Evolutionary conservation across 2,113 vertebrate genomes (phyloP).

Genomic region (Struthidea cinerea): DNA sequence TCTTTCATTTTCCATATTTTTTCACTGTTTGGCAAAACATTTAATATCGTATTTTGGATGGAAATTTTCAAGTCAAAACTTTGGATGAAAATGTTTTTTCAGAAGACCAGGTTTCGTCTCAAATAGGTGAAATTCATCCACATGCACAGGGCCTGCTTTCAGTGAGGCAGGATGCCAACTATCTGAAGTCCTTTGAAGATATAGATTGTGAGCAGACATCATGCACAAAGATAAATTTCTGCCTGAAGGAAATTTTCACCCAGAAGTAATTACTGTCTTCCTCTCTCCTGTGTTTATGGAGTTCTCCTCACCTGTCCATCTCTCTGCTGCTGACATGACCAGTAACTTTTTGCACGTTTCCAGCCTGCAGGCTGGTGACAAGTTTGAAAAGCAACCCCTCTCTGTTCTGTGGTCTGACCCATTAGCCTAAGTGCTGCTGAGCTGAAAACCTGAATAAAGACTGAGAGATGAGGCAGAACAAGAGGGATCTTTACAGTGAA

Average conservation of each 20-base stretch:
- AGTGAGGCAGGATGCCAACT: not conserved
- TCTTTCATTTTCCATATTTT: not conserved
- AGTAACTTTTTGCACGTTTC: not conserved
- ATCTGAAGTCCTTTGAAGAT: not conserved
- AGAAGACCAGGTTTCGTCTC: not conserved
- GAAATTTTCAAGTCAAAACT: not conserved
- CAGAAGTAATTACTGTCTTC: not conserved
- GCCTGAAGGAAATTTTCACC: not conserved
- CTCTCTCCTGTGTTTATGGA: not conserved
- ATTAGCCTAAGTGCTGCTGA: not conserved
- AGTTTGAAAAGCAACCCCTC: not conserved
- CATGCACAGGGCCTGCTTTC: not conserved
- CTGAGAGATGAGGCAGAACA: not conserved
- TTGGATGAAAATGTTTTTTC: not conserved
- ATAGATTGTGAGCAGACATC: accelerated
- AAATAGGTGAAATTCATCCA: not conserved
- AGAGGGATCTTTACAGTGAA: not conserved
- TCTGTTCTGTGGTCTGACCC: not conserved
- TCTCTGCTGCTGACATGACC: not conserved
- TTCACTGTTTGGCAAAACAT: not conserved
- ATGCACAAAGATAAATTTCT: not conserved
- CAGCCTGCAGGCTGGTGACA: not conserved
- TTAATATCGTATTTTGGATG: not conserved
- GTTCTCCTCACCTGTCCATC: not conserved
- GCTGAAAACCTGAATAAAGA: not conserved